Conservation (phyloP, 2,797 vertebrate species). For the Echeneis naucrates region DNA sequence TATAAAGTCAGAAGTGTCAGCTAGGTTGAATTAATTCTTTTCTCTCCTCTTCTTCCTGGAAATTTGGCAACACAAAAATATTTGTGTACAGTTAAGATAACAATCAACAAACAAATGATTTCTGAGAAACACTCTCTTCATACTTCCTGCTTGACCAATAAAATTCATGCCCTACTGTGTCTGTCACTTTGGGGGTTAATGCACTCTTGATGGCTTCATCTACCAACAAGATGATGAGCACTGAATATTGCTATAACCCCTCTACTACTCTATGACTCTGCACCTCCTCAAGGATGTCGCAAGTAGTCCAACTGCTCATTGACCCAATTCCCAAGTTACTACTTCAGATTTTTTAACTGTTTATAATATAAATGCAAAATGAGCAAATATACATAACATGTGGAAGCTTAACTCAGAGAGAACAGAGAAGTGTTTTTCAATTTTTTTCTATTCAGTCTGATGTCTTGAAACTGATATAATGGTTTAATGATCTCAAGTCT, state of each 20-base stretch:
- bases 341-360: no score
- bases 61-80: conserved; percentile 2
- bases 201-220: not conserved
- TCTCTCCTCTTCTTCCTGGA: not conserved
- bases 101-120: not conserved
- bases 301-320: no score
- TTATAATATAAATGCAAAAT: no score
- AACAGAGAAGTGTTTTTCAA: no score
- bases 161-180: not conserved
- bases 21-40: not conserved
- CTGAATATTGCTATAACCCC: no score
- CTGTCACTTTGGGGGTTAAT: not conserved
- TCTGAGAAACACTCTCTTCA: not conserved
- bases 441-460: not conserved
- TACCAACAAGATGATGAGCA: not conserved
- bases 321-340: no score
- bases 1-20: not conserved
- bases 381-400: no score
- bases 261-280: no score
- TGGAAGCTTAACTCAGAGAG: no score
- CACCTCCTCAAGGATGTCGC: no score
- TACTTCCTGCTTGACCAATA: not conserved
- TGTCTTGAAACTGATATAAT: not conserved
- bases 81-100: not conserved
- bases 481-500: not conserved